These are phyloP conservation scores for Phaonia tiefii DNA, from an alignment of 2,888 invertebrate species.

Conservation along the genomic window DNA sequence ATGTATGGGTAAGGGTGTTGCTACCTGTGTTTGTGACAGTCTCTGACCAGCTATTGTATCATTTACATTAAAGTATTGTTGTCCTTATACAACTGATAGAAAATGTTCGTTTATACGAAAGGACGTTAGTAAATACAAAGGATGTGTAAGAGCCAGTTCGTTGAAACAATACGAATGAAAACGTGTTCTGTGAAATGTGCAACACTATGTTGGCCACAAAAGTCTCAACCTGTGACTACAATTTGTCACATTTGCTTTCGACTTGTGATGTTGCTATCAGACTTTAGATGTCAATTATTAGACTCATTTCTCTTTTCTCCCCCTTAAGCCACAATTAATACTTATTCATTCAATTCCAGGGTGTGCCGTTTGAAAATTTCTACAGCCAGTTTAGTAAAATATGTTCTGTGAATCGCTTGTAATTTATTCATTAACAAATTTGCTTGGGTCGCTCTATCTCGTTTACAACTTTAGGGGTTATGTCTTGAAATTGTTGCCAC, in stretches of 20 bases:
- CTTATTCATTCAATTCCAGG: neutral
- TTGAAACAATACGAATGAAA: no score
- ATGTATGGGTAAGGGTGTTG: neutral
- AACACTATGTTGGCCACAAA: no score
- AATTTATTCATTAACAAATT: slow-evolving; percentile 32
- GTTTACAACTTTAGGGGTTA: no score
- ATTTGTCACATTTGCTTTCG: slow-evolving; percentile 1
- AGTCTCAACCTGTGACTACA: slow-evolving; percentile 4
- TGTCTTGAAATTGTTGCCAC: no score
- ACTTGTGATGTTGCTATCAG: neutral
- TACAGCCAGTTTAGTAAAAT: neutral
- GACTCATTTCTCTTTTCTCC: no score
- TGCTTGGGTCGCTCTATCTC: no score
- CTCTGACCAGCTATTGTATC: slow-evolving; percentile 24
- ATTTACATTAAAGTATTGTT: slow-evolving; percentile 40
- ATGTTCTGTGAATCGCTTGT: neutral
- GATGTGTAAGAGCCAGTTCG: no score
- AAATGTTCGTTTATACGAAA: neutral
- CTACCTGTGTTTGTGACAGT: no score
- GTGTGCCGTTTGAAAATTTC: neutral
- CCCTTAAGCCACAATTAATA: neutral
- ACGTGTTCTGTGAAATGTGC: no score
- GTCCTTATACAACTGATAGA: neutral
- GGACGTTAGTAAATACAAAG: no score
- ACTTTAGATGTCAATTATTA: neutral